Evolutionary conservation across 2,113 vertebrate genomes (phyloP).

Genomic region (Crotalus tigris): DNA sequence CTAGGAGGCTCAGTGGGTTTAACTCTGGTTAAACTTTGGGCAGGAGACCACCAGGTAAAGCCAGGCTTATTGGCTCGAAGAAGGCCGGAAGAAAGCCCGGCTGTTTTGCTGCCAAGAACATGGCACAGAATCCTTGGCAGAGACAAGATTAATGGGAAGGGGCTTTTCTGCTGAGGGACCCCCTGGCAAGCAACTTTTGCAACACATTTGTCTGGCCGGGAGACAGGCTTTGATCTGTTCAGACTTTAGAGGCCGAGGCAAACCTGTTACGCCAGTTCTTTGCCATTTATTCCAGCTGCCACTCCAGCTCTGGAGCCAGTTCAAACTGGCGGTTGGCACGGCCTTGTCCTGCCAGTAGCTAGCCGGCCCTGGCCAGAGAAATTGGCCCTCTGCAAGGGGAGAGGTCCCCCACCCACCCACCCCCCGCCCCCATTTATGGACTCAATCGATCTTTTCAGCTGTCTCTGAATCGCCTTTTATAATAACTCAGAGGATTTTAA

Average conservation of each 20-base stretch:
- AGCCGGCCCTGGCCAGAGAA: background rate
- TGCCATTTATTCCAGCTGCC: background rate
- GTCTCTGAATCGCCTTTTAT: background rate
- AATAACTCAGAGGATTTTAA: background rate
- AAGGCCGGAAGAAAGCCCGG: background rate
- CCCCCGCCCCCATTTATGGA: background rate
- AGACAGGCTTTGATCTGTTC: background rate
- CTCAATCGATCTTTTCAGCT: rapidly evolving
- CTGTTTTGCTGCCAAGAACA: background rate
- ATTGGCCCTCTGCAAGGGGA: background rate
- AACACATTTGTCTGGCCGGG: background rate
- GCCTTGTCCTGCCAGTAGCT: background rate
- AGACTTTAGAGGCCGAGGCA: background rate
- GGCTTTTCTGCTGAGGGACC: background rate
- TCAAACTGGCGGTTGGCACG: background rate
- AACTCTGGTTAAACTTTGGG: background rate
- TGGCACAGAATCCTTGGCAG: background rate
- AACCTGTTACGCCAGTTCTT: background rate
- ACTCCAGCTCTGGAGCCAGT: background rate
- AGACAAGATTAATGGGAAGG: background rate
- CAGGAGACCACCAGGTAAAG: background rate
- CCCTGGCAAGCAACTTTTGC: background rate
- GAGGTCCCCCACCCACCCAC: too few species aligned
- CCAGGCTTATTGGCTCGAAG: background rate
- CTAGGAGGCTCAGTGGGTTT: background rate